Evolutionary conservation across 2,888 invertebrate species (phyloP), one percentile per base, ranked within the genome.

Genomic region (Pseudococcus jackbeardsleyi): DNA sequence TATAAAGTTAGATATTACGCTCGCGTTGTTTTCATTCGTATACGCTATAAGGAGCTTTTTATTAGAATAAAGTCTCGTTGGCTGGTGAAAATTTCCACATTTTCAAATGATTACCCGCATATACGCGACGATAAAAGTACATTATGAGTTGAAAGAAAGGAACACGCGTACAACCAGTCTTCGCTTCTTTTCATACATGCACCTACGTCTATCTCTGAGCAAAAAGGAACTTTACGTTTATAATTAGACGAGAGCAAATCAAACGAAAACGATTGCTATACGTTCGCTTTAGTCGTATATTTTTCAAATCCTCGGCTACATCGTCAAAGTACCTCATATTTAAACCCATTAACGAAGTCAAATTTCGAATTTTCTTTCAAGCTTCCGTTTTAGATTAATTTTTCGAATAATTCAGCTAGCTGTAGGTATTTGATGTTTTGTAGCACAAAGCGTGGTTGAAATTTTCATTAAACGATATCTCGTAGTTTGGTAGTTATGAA

Each of bases 21-120:
- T 72, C 7, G 68, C 33, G 22, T 72, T 72, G 68, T 72, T 72
- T 72, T 72, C 15, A 33, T 72, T 72, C 33, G 11, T 72, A 72
- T 72, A 19, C 22, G 22, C 33, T 72, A 22, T 26, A 72, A 72
- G 33, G n/a, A 64, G 64, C 33, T 72, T 72, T 72, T 72, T 72
- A 72, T 72, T 33, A 72, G 33, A 72, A 72, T 72, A 33, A 72
- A 33, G 68, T 72, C 68, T 72, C 26, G 26, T 33, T 33, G 26
- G 26, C 26, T 12, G 68, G 68, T 33, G 68, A 72, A 72, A 72
- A 72, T 72, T 72, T 72, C 33, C 68, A 72, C 68, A 72, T 72
- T 72, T 72, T 72, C 68, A 72, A 72, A 72, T n/a, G 68, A 72
- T 26, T 72, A 72, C 68, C 68, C 68, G 68, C 33, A 72, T 72